These are phyloP conservation scores for Agelaius phoeniceus DNA, from an alignment of 2,113 vertebrate species.

Conservation along the genomic window DNA sequence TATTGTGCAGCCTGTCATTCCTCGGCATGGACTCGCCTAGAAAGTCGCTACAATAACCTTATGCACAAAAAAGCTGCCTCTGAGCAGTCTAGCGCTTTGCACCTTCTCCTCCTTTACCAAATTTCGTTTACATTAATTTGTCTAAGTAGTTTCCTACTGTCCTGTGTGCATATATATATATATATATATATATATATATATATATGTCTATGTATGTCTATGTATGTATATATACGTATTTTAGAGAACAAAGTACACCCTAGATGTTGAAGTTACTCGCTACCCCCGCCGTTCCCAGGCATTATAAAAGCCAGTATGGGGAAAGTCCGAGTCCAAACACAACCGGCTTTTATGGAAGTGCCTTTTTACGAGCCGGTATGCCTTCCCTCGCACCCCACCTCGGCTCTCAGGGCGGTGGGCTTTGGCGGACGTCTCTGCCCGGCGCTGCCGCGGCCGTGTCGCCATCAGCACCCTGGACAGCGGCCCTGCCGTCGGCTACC, in stretches of 20 bases:
- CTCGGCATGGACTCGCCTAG: not conserved
- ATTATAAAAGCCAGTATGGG: not conserved
- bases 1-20: not conserved
- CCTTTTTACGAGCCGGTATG: not conserved
- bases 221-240: accelerated
- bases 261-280: not conserved
- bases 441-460: too few species aligned
- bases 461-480: conserved; percentile 65
- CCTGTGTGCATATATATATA: not conserved
- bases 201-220: accelerated
- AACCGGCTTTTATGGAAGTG: not conserved
- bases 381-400: not conserved
- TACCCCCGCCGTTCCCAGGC: not conserved
- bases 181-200: too few species aligned
- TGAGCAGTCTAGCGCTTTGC: not conserved
- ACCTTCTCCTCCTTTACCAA: not conserved
- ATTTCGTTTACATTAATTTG: not conserved
- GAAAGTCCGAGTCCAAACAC: not conserved
- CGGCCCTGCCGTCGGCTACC: not conserved
- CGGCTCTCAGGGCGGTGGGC: too few species aligned
- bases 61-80: not conserved
- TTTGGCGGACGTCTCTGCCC: not conserved
- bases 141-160: not conserved
- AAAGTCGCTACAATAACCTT: not conserved
- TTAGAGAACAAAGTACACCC: not conserved